Conservation (phyloP, 1,140 invertebrate genomes). For the Glossosoma conforme region DNA sequence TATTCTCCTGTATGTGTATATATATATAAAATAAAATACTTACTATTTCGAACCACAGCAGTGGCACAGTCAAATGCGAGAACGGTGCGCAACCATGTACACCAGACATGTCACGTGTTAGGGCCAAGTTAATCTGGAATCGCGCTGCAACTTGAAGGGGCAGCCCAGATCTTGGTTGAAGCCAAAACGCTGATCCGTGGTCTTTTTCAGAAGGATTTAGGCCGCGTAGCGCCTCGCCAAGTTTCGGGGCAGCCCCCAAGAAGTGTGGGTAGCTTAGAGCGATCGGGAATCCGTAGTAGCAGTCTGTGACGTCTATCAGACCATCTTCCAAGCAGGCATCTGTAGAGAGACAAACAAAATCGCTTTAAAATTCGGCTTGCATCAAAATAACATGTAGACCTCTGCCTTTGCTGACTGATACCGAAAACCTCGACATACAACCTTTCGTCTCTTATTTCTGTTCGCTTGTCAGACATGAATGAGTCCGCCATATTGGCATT, state of each 20-base stretch:
- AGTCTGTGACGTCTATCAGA: slow-evolving; percentile 71
- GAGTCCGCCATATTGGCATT: no score
- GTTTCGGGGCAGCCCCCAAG: slow-evolving; percentile 62
- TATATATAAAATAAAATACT: no score
- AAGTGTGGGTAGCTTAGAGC: slow-evolving; percentile 88
- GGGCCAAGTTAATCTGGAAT: slow-evolving; percentile 80
- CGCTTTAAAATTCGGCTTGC: no score
- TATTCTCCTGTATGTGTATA: no score
- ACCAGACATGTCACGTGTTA: slow-evolving; percentile 59
- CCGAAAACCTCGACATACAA: no score
- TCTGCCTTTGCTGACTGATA: no score
- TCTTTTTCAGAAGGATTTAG: slow-evolving; percentile 56
- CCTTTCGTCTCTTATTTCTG: no score
- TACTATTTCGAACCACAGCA: slow-evolving; percentile 83
- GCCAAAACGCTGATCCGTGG: slow-evolving; percentile 35
- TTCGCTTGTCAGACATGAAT: no score
- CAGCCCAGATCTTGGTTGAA: slow-evolving; percentile 63
- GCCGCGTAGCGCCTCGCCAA: slow-evolving; percentile 66
- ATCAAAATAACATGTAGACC: no score
- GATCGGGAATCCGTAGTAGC: slow-evolving; percentile 82
- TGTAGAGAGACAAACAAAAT: no score
- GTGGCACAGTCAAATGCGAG: slow-evolving; percentile 62
- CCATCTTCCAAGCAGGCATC: slow-evolving; percentile 69
- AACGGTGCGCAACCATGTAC: slow-evolving; percentile 61
- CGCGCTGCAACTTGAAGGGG: slow-evolving; percentile 67